These are phyloP conservation scores for Istiophorus platypterus DNA, from an alignment of 2,113 vertebrate species.

Conservation along the genomic window DNA sequence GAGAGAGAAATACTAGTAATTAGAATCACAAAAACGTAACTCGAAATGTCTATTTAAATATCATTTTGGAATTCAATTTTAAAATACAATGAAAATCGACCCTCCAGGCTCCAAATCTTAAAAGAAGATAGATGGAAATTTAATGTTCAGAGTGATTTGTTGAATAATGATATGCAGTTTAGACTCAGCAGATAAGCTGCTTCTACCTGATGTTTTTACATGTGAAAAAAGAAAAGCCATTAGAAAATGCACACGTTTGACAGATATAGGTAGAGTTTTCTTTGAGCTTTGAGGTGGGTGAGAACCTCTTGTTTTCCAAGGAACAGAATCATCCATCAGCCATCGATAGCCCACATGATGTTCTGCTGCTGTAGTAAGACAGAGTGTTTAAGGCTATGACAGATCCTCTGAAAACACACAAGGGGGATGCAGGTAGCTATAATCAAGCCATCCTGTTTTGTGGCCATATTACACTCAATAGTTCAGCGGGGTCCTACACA, in stretches of 20 bases:
- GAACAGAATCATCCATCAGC: conserved; percentile 4
- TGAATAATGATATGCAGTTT: background rate
- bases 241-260: conserved; percentile 1
- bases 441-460: no score
- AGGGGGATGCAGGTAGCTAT: background rate
- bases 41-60: background rate
- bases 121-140: background rate
- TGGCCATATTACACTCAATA: background rate
- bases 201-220: background rate
- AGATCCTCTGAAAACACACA: background rate
- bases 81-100: background rate
- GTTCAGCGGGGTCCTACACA: background rate
- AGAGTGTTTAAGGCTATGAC: background rate
- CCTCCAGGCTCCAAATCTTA: background rate
- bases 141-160: background rate
- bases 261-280: background rate
- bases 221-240: background rate
- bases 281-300: background rate
- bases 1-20: no score
- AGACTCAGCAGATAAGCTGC: background rate
- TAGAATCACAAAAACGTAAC: background rate
- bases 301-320: background rate
- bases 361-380: background rate
- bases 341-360: background rate
- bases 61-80: background rate